Percentiles rank a stretch among this genome's conserved stretches.
Conservation (phyloP, 1,140 invertebrate genomes). For the Pantala flavescens region DNA sequence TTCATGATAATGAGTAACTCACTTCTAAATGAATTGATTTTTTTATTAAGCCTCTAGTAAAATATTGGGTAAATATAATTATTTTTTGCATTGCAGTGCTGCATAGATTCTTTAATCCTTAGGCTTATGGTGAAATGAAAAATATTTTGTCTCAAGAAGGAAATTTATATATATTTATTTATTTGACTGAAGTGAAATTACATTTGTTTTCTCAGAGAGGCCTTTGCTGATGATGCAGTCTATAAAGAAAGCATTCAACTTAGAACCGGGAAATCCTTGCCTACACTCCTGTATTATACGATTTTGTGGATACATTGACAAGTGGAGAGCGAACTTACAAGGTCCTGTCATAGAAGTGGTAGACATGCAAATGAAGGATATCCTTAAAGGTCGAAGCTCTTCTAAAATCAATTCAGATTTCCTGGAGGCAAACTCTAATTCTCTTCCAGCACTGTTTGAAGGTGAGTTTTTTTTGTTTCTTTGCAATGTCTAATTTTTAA, state of each 20-base stretch:
- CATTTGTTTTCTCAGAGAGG: conserved; percentile 45
- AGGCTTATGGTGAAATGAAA: no score
- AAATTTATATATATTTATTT: no score
- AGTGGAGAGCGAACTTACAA: conserved; percentile 36
- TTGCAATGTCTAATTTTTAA: conserved; percentile 17
- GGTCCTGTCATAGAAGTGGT: conserved; percentile 61
- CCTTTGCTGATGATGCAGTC: conserved; percentile 81
- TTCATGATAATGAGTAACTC: no score
- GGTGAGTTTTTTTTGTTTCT: conserved; percentile 31
- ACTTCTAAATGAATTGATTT: no score
- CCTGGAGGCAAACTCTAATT: conserved; percentile 46
- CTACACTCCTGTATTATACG: conserved; percentile 75
- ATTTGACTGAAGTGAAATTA: no score
- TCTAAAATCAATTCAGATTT: conserved; percentile 59
- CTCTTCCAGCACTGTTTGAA: conserved; percentile 59
- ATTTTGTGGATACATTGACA: conserved; percentile 44
- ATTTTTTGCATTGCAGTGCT: no score
- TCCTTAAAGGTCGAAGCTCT: conserved; percentile 50
- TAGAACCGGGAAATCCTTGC: conserved; percentile 63
- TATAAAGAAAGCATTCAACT: conserved; percentile 68
- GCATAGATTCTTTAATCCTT: no score
- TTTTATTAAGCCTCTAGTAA: no score
- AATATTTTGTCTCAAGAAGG: no score
- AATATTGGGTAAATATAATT: no score
- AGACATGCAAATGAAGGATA: conserved; percentile 53